Conservation (phyloP, 2,888 invertebrate genomes). For the Caenorhabditis becei region DNA sequence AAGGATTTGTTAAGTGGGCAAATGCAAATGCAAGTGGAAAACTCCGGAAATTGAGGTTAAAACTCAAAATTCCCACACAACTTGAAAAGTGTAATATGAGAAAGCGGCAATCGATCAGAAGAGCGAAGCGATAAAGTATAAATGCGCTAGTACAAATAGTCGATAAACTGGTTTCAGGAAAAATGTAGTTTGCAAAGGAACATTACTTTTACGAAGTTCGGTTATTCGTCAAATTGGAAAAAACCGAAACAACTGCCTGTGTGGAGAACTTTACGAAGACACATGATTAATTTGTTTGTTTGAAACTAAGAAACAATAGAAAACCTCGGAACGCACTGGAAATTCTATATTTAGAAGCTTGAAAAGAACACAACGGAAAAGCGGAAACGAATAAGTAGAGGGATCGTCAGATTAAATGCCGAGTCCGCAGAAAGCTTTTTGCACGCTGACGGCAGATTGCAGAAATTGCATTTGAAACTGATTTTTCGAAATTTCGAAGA, state of each 20-base stretch:
- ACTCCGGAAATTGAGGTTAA: background rate
- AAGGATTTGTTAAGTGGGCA: background rate
- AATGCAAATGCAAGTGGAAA: background rate
- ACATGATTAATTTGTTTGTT: too few relatives aligned
- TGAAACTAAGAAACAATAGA: too few relatives aligned
- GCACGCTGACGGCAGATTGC: constrained; percentile 32
- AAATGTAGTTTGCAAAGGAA: too few relatives aligned
- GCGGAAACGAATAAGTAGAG: constrained; percentile 3
- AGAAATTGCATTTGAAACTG: constrained; percentile 11
- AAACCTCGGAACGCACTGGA: constrained; percentile 7
- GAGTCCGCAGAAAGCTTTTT: constrained; percentile 7
- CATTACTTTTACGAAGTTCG: too few relatives aligned
- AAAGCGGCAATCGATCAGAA: background rate
- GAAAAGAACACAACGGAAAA: too few relatives aligned
- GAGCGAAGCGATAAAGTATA: too few relatives aligned
- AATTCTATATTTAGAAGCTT: too few relatives aligned
- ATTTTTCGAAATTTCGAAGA: constrained; percentile 17
- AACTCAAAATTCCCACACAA: background rate
- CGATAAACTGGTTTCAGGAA: too few relatives aligned
- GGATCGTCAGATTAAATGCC: constrained; percentile 33
- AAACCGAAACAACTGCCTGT: too few relatives aligned
- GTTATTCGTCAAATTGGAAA: too few relatives aligned
- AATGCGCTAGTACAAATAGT: too few relatives aligned
- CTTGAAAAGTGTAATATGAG: constrained; percentile 1
- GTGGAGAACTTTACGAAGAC: too few relatives aligned